These are phyloP conservation scores for Halichoerus grypus DNA, from an alignment of 2,113 vertebrate species.

Conservation along the genomic window DNA sequence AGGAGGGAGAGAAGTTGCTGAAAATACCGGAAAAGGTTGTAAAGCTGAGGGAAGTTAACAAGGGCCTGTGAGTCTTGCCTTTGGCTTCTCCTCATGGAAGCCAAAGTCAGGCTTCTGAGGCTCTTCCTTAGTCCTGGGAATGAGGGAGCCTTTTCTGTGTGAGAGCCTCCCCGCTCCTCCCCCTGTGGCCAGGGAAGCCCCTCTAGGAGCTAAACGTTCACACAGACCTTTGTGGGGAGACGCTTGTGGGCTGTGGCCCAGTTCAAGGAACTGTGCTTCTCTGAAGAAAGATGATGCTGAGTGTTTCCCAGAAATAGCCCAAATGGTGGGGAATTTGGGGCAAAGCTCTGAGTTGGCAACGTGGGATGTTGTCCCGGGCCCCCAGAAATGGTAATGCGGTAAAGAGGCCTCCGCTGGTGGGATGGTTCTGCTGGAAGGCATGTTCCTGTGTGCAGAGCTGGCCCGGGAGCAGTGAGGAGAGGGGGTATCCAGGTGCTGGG, in stretches of 20 bases:
- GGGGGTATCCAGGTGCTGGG: background rate
- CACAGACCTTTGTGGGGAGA: background rate
- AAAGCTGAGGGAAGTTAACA: background rate
- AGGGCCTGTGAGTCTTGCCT: background rate
- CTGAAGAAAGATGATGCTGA: slow-evolving; percentile 42
- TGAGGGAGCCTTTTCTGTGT: background rate
- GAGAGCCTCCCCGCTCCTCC: background rate
- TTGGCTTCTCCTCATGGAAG: background rate
- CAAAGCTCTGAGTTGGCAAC: fast-evolving
- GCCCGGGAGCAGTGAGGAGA: background rate
- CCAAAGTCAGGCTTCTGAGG: background rate
- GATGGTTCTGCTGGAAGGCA: background rate
- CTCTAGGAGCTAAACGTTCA: background rate
- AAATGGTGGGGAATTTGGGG: background rate
- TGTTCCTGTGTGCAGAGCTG: background rate
- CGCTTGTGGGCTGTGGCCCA: background rate
- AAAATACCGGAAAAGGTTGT: slow-evolving; percentile 61
- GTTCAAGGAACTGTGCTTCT: slow-evolving; percentile 35
- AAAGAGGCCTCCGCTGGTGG: fast-evolving
- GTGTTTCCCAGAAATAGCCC: slow-evolving; percentile 54
- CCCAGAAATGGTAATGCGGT: background rate
- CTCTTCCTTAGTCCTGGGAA: background rate
- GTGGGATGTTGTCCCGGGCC: too few relatives aligned
- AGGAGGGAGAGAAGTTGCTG: slow-evolving; percentile 27
- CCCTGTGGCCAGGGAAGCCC: background rate